Base-by-base conservation (phyloP, 2,888 invertebrate genomes). In the Sericinus montela region DNA sequence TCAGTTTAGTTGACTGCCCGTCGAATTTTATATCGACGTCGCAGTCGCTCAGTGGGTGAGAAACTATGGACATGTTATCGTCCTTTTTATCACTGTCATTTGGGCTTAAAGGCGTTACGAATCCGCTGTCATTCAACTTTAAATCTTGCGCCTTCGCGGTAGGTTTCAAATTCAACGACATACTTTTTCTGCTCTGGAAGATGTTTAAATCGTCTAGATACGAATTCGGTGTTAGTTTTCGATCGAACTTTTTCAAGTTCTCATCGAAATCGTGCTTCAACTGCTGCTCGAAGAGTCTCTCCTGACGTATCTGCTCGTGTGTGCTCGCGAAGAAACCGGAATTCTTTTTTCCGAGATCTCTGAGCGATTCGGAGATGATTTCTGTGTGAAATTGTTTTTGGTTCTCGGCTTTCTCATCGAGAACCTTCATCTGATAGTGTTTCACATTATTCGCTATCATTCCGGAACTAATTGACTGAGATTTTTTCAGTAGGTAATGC, bases 21-120 rank as follows among this genome's bases (percentile, higher is more conserved):
- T 94, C 94, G 66, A 93, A 96, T 55, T 93, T 94, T 38, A 95
- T 94, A 65, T 93, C 94, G 0, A 95, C 94, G 67, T 95, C 95
- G 51, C 93, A 93, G 63, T 94, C 93, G 57, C 95, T 94, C 3
- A 96, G 67, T 0, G 96, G 96, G 80, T 95, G 95, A 41, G 91
- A 91, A 1, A 87, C 67, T 0, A 79, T 71, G 0, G 90, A 89
- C 29, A 74, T 75, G 0, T 67, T 68, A 10, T 89, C 89, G 3
- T 80, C 77, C 52, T 72, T 84, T 43, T 63, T 81, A 8, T 84
- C 88, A 1, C 71, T 79, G 0, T 85, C 86, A n/a, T 75, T 75
- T 1, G 92, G 92, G 51, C 89, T 91, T 7, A 91, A 60, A 0
- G 93, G 93, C 0, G 93, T 93, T 0, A 91, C 92, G 7, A 93